A percentile compares a stretch with the other conserved stretches of the same genome.
These are phyloP conservation scores for Frieseomelitta varia DNA, from an alignment of 1,140 invertebrate genomes.

Conservation along the genomic window DNA sequence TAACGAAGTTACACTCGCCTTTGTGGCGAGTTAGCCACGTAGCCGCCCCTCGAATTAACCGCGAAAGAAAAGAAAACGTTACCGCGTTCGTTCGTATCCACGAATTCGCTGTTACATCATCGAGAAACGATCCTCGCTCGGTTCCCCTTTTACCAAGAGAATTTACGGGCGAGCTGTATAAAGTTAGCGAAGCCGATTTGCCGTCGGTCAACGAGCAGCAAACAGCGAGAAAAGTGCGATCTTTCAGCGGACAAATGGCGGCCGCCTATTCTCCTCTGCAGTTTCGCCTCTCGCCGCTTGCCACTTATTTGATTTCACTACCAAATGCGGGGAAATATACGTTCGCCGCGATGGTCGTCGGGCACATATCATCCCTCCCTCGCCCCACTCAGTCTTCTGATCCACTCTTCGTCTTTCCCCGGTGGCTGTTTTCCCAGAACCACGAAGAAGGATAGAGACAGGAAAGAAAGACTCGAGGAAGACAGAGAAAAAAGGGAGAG, in stretches of 20 bases:
- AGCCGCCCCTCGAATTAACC: too few relatives aligned
- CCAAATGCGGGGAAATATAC: slow-evolving; percentile 65
- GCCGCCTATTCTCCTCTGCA: slow-evolving; percentile 34
- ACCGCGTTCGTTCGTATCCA: too few relatives aligned
- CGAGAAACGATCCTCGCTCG: background rate
- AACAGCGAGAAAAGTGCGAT: slow-evolving; percentile 34
- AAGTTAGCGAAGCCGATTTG: slow-evolving; percentile 43
- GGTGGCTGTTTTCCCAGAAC: slow-evolving; percentile 43
- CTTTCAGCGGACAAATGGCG: slow-evolving; percentile 42
- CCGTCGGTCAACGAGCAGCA: slow-evolving; percentile 32
- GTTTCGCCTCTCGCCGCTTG: slow-evolving; percentile 32
- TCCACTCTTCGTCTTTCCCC: background rate
- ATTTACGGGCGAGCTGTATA: slow-evolving; percentile 18
- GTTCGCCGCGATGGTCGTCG: slow-evolving; percentile 28
- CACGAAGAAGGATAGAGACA: background rate
- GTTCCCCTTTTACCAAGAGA: background rate
- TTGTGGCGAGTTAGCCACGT: too few relatives aligned
- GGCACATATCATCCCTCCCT: slow-evolving; percentile 56
- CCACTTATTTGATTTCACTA: slow-evolving; percentile 63
- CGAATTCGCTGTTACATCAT: background rate
- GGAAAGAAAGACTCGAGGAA: background rate
- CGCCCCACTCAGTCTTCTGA: too few relatives aligned
- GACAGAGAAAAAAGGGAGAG: background rate
- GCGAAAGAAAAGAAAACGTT: too few relatives aligned
- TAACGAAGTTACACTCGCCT: too few relatives aligned